A percentile compares a stretch with the other conserved stretches of the same genome.
Evolutionary conservation across 1,140 invertebrate species (phyloP).

Genomic region (Ladona fulva): DNA sequence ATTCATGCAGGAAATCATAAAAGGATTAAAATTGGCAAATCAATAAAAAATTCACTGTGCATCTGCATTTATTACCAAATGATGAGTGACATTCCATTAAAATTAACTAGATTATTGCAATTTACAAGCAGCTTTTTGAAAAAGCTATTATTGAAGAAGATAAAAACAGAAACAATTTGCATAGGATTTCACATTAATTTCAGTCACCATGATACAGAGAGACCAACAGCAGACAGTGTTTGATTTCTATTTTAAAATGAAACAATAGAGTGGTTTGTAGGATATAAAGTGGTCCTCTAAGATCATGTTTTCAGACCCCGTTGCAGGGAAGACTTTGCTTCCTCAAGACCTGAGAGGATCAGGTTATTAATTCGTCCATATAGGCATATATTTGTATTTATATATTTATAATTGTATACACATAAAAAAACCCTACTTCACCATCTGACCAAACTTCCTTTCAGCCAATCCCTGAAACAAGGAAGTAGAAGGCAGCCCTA

Average conservation of each 20-base stretch:
- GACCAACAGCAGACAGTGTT: conserved; percentile 3
- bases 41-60: conserved; percentile 7
- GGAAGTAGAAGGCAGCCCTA: not conserved
- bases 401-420: conserved; percentile 11
- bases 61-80: conserved; percentile 3
- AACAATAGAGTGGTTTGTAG: not conserved
- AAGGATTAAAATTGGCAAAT: not conserved
- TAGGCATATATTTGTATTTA: conserved; percentile 4
- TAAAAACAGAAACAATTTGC: not conserved
- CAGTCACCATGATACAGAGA: conserved; percentile 8
- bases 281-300: conserved; percentile 6
- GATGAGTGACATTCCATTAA: conserved; percentile 9
- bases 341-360: not conserved
- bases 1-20: not conserved
- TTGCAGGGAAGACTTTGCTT: not conserved
- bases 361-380: not conserved
- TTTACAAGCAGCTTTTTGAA: conserved; percentile 3
- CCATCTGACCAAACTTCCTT: not conserved
- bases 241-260: not conserved
- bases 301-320: not conserved
- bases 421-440: conserved; percentile 6
- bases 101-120: conserved; percentile 10
- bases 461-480: conserved; percentile 2
- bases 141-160: not conserved
- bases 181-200: not conserved